Evolutionary conservation across 2,888 invertebrate species (phyloP).

Genomic region (Drosophila buzzatii): DNA sequence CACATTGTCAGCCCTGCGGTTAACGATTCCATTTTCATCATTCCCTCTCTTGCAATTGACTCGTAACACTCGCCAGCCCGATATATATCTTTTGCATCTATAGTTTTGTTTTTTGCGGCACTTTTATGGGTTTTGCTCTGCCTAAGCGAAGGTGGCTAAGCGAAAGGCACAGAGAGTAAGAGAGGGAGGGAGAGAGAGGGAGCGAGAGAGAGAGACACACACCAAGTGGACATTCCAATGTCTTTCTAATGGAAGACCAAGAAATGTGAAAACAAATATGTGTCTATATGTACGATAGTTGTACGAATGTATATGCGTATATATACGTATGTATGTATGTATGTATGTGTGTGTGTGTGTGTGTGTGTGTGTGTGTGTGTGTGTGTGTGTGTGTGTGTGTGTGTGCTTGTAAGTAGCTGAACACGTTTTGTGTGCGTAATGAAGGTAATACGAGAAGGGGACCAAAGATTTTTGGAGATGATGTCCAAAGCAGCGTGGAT

Average conservation of each 20-base stretch:
- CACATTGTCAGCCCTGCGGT: constrained; percentile 33
- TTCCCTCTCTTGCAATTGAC: constrained; percentile 59
- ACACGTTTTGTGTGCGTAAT: constrained; percentile 6
- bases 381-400: background rate
- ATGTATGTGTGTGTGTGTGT: background rate
- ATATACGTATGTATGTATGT: background rate
- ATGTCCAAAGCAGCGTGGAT: background rate
- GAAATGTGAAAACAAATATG: constrained; percentile 62
- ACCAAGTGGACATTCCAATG: constrained; percentile 60
- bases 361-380: background rate
- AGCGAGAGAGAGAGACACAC: background rate
- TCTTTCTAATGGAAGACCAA: constrained; percentile 80
- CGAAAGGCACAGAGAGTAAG: constrained; percentile 27
- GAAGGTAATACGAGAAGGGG: constrained; percentile 16
- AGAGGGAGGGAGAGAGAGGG: too few relatives aligned
- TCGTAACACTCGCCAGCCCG: constrained; percentile 41
- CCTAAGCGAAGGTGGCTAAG: constrained; percentile 28
- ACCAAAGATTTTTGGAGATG: constrained; percentile 19
- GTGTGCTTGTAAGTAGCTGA: background rate
- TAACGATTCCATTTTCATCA: constrained; percentile 39
- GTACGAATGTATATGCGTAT: background rate
- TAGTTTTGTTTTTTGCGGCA: constrained; percentile 39
- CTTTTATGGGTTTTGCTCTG: constrained; percentile 64
- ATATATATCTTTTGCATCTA: constrained; percentile 50
- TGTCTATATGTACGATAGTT: constrained; percentile 2